These are phyloP conservation scores for Ellobium chinense DNA, from an alignment of 2,888 invertebrate genomes.

Conservation along the genomic window DNA sequence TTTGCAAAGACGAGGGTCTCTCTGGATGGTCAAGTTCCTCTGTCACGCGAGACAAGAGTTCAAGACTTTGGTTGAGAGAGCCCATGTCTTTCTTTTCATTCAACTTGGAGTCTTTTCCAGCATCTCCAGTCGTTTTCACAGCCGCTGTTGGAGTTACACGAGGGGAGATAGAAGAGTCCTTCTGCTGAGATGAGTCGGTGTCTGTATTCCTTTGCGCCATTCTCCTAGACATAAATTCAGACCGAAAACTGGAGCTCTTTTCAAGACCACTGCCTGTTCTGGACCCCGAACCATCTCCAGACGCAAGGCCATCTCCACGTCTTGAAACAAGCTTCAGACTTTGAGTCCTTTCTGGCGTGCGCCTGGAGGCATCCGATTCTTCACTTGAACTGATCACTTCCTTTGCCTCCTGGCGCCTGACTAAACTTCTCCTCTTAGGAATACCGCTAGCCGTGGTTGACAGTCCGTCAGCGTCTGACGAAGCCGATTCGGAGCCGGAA, in stretches of 20 bases:
- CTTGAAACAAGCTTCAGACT: conserved; percentile 30
- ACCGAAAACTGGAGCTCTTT: conserved; percentile 64
- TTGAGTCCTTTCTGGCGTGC: conserved; percentile 75
- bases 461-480: conserved; percentile 32
- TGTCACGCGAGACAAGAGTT: conserved; percentile 53
- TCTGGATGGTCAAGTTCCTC: conserved; percentile 51
- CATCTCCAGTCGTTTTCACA: not conserved
- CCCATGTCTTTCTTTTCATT: conserved; percentile 50
- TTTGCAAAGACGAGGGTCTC: conserved; percentile 15
- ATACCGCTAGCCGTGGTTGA: conserved; percentile 48
- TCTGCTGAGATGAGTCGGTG: conserved; percentile 57
- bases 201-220: conserved; percentile 80
- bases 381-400: conserved; percentile 59
- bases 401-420: conserved; percentile 59
- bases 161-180: conserved; percentile 56
- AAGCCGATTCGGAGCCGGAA: conserved; percentile 65
- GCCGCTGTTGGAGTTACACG: not conserved
- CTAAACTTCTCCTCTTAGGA: conserved; percentile 50
- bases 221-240: conserved; percentile 63
- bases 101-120: not conserved
- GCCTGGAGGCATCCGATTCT: conserved; percentile 54
- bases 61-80: conserved; percentile 60
- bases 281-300: not conserved
- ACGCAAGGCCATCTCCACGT: not conserved
- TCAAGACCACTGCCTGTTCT: not conserved